A percentile compares a stretch with the other conserved stretches of the same genome.
Conservation (phyloP, 2,113 vertebrate species). For the Apteryx owenii region DNA sequence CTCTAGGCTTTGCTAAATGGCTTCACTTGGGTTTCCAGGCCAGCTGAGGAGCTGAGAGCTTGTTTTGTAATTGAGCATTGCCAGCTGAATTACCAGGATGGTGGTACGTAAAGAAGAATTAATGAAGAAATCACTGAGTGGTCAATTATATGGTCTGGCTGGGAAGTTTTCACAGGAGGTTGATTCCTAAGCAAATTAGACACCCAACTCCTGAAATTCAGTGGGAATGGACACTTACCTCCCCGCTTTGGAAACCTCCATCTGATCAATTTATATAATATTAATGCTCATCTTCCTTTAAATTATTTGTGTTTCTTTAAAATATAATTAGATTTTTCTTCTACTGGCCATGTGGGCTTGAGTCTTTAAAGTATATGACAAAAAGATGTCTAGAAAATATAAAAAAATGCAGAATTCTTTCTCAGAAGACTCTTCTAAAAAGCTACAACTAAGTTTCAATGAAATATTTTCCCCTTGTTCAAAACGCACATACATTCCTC, state of each 20-base stretch:
- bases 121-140: not conserved
- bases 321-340: slow-evolving; percentile 25
- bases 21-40: not conserved
- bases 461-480: not conserved
- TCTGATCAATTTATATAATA: slow-evolving; percentile 9
- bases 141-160: not conserved
- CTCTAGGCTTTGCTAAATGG: not conserved
- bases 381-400: not conserved
- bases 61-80: not conserved
- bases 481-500: not conserved
- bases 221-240: not conserved
- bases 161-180: not conserved
- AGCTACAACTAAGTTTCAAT: not conserved
- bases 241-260: slow-evolving; percentile 2
- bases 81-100: not conserved
- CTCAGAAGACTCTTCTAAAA: not conserved
- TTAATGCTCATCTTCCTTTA: slow-evolving; percentile 32
- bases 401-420: not conserved
- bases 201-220: not conserved
- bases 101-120: not conserved
- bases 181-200: not conserved
- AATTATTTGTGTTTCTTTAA: slow-evolving; percentile 38
- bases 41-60: not conserved
- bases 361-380: not conserved
- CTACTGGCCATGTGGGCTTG: not conserved